A percentile compares a stretch with the other conserved stretches of the same genome.
These are phyloP conservation scores for Dromaius novaehollandiae DNA, from an alignment of 2,113 vertebrate genomes.

Conservation along the genomic window DNA sequence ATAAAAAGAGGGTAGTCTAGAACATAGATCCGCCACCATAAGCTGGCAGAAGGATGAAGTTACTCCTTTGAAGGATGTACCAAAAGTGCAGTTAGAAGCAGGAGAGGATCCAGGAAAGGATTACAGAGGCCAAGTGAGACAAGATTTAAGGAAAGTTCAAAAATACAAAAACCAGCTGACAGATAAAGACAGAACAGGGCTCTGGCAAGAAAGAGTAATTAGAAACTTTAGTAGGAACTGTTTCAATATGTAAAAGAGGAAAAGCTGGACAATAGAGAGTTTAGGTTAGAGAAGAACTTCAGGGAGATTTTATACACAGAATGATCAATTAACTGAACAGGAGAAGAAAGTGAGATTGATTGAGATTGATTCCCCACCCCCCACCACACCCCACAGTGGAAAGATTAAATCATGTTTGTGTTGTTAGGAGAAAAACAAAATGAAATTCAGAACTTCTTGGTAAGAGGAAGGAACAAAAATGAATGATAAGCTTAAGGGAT, in stretches of 20 bases:
- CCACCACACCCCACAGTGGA: too few species aligned
- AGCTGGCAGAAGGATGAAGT: neutral
- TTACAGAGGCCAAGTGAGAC: neutral
- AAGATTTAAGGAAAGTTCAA: neutral
- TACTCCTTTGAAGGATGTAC: neutral
- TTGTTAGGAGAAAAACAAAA: neutral
- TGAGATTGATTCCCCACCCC: too few species aligned
- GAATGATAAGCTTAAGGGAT: neutral
- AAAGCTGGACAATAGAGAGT: neutral
- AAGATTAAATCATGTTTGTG: neutral
- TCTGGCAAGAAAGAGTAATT: neutral
- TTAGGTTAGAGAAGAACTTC: neutral
- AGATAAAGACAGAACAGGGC: neutral
- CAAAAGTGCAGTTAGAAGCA: neutral
- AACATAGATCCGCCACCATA: neutral
- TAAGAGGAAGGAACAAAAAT: neutral
- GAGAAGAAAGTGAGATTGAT: neutral
- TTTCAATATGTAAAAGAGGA: neutral
- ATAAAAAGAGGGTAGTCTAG: neutral
- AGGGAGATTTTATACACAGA: neutral
- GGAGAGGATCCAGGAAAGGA: neutral
- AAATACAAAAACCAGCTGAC: neutral
- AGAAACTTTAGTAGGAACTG: neutral
- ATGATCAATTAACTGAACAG: neutral
- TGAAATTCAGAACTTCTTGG: neutral